Percentiles rank a stretch among this genome's conserved stretches.
Evolutionary conservation across 2,888 invertebrate species (phyloP).

Genomic region (Lycia hirtaria): DNA sequence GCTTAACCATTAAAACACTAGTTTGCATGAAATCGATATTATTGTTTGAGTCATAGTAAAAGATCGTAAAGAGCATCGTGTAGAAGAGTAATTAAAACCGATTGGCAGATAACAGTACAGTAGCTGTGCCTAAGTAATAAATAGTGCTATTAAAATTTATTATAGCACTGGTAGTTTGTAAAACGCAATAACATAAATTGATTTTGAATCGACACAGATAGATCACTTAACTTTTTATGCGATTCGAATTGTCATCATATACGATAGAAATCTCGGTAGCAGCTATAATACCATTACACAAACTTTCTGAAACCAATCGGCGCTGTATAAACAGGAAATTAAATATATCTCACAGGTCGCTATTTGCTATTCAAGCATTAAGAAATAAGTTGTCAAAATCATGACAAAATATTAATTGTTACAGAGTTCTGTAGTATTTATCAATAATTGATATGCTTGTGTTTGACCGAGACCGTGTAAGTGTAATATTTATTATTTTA

Average conservation of each 20-base stretch:
- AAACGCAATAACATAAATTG: conserved; percentile 29
- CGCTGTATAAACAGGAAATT: conserved; percentile 18
- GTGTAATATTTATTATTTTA: no score
- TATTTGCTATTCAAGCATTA: conserved; percentile 1
- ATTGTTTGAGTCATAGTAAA: conserved; percentile 32
- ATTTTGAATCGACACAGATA: conserved; percentile 14
- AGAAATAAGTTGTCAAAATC: no score
- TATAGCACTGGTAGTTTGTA: conserved; percentile 17
- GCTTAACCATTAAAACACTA: no score
- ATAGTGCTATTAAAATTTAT: conserved; percentile 28
- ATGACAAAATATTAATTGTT: no score
- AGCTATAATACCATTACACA: conserved; percentile 4
- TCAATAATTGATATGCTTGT: no score
- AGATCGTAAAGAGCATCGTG: conserved; percentile 26
- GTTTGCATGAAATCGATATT: conserved; percentile 28
- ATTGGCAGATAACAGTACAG: conserved; percentile 30
- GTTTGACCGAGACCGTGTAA: no score
- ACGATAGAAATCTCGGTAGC: conserved; percentile 1
- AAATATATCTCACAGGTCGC: conserved; percentile 4
- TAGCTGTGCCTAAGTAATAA: conserved; percentile 28
- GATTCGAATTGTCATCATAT: conserved; percentile 8
- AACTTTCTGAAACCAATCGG: conserved; percentile 4
- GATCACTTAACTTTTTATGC: conserved; percentile 19
- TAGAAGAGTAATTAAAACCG: conserved; percentile 25
- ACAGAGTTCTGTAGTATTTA: no score